Evolutionary conservation across 2,888 invertebrate genomes (phyloP), one percentile per base, ranked within the genome.

Genomic region (Sylvicola cinctus): DNA sequence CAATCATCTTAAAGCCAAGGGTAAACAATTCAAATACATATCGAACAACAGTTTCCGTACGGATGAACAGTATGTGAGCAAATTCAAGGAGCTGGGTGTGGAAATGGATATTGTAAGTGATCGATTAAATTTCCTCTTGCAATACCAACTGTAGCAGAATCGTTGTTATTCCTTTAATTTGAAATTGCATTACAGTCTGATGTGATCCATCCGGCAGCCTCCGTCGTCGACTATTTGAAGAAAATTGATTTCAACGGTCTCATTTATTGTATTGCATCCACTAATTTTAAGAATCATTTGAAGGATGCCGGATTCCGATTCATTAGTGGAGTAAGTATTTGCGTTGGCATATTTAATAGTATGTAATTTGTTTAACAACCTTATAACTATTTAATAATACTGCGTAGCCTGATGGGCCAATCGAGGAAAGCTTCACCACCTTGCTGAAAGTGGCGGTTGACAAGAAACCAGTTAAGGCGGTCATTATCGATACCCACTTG

Each of bases 401-500:
- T 16, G 10, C 11, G n/a, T n/a, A 25, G 23, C 34, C 34, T 10
- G 7, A 29, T 7, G 29, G 29, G 3, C 6, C 16, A 6, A n/a
- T 34, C 3, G 29, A 14, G 10, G 29, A 31, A 13, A 12, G 16
- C 11, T 30, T 25, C 16, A 1, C 17, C n/a, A 16, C n/a, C 6
- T 36, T 50, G 12, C 29, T 39, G n/a, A 43, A 41, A 12, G 32
- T 41, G 1, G 26, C 48, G 8, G 35, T 34, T 11, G 45, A 47
- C 29, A 39, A 49, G 28, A 43, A 51, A 28, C 51, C 49, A 2
- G 52, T 62, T 1, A 58, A 58, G 25, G 65, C 63, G 1, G 62
- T 66, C 2, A 43, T 66, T 8, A 40, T 58, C 8, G 65, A 65
- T 41, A 48, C 58, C 16, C 58, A 62, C 38, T 26, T 58, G 0